A percentile compares a stretch with the other conserved stretches of the same genome.
Conservation (phyloP, 2,113 vertebrate genomes). For the Octodon degus region DNA sequence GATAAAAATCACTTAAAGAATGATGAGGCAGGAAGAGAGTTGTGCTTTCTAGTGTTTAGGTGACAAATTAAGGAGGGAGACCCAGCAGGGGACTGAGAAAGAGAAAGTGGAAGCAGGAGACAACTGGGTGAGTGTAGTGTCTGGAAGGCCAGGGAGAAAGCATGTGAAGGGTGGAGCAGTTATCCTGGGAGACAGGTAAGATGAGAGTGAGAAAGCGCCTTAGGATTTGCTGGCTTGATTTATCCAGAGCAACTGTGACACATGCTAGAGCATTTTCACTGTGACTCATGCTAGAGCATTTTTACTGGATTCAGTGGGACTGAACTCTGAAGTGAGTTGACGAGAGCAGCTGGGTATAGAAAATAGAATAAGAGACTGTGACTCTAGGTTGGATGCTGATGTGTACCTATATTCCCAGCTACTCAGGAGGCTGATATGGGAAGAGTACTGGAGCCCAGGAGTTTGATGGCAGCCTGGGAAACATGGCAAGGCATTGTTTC, state of each 20-base stretch:
- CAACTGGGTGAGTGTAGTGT: rapidly evolving
- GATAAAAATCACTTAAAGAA: background rate
- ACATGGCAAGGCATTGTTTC: background rate
- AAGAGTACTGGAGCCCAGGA: background rate
- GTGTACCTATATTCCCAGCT: no score
- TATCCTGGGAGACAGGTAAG: background rate
- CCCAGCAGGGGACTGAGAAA: background rate
- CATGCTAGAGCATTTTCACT: background rate
- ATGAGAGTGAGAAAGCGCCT: background rate
- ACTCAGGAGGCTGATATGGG: background rate
- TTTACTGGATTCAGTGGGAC: background rate
- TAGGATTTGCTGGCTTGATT: background rate
- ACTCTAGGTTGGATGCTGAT: background rate
- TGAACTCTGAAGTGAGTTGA: background rate
- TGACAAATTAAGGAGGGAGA: background rate
- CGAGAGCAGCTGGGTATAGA: background rate
- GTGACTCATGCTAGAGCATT: background rate
- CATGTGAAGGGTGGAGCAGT: background rate
- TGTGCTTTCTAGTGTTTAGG: background rate
- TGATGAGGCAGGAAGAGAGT: background rate
- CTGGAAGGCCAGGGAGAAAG: background rate
- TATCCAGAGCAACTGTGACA: background rate
- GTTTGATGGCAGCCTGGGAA: background rate
- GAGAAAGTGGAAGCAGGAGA: background rate
- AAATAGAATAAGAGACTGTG: background rate